Evolutionary conservation across 2,888 invertebrate genomes (phyloP), one percentile per base, ranked within the genome.

Genomic region (Lasioglossum calceatum): DNA sequence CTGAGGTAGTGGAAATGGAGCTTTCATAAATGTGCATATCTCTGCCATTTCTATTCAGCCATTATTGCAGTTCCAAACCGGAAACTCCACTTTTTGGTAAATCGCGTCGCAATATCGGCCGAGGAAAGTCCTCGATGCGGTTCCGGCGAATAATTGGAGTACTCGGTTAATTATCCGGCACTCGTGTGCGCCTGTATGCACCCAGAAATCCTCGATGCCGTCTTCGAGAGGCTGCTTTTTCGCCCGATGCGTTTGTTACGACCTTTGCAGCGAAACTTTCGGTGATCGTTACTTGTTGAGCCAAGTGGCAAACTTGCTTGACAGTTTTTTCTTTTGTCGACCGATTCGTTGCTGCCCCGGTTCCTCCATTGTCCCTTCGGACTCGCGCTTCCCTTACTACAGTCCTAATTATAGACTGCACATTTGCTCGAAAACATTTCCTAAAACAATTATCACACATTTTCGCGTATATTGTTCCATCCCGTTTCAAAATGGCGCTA

Each of bases 231-330:
- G 14, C 61, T 61, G 61, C 27, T 61, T 61, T 61, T 61, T 61
- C n/a, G n/a, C 58, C 58, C 10, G 58, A 12, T n/a, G 27, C 58
- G 58, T n/a, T 61, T 61, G 58, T 61, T 61, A 61, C 58, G 58
- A 61, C 12, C 58, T 14, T 61, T 14, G 61, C 61, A 16, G 16
- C 61, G 16, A 64, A 64, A 64, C 61, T 32, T 64, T 64, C 27
- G 61, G 27, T 64, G 61, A 32, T 64, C 61, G 61, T 64, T 64
- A 64, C 61, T 64, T 61, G 61, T 61, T 64, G 61, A 64, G 32
- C 27, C 27, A 16, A 64, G 61, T 64, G 27, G 32, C 61, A 7
- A 64, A 64, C 32, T n/a, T 32, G 32, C 32, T 32, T 16, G 61
- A n/a, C 32, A 32, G 32, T 64, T 32, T 64, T 27, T 27, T 32